Evolutionary conservation across 2,113 vertebrate genomes (phyloP), one percentile per base, ranked within the genome.

Genomic region (Leucopsar rothschildi): DNA sequence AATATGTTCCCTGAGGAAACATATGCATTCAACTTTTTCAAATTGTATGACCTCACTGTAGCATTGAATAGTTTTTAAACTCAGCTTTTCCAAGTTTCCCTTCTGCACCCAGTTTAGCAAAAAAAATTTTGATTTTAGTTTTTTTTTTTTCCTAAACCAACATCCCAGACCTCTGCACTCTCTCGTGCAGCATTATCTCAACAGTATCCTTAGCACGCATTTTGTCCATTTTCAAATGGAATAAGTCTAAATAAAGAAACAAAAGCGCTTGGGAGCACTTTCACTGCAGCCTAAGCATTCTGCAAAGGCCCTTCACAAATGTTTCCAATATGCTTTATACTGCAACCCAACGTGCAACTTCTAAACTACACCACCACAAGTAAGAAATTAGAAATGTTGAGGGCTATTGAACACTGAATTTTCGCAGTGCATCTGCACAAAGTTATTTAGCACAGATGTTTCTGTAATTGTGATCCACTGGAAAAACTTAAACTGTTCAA

Each of bases 331-430:
- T 92, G 90, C 93, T 95, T 95, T 90, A 86, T 91, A 81, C 94
- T 91, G 94, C 94, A 96, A 77, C 88, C 93, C 91, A 96, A 93
- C 23, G 83, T 93, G 83, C 90, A 94, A 92, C 88, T 96, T 92
- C 91, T 95, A 95, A 96, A 93, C 94, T 88, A 72, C 91, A 94
- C 90, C 90, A 96, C 89, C 95, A 95, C 92, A 94, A 93, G 88
- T 92, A 97, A 97, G 96, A 97, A 96, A 97, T 97, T 94, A 92
- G 92, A 97, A 95, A 93, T 94, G 95, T 96, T 97, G 95, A 97
- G 96, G 95, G 95, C 96, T 96, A 95, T 96, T 97, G 95, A 97
- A 82, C 72, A 92, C 93, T 78, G 57, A 78, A 78, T 95, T 93
- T 96, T 72, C 89, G 94, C 85, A 84, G 63, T 47, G 33, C 45